phyloP scores from a whole-genome alignment of 2,888 invertebrate genomes.

The Punctoribates punctum region DNA sequence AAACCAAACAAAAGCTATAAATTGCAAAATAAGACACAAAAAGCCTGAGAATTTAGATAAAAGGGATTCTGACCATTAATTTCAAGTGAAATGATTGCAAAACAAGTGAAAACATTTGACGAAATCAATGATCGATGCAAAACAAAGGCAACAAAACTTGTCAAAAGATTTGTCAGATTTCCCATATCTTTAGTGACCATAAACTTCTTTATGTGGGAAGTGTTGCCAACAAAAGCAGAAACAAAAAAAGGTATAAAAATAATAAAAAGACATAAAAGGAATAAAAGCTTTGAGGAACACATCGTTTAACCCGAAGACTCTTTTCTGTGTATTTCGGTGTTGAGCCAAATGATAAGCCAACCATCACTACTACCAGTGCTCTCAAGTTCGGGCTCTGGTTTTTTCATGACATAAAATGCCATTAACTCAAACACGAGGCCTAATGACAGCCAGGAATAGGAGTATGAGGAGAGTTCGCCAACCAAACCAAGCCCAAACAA shows the following conservation, averaged over 20 bases:
- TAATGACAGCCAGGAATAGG: neutral
- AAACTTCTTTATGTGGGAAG: neutral
- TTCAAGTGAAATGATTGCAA: too few species aligned
- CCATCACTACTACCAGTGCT: neutral
- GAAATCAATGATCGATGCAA: too few species aligned
- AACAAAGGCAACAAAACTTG: too few species aligned
- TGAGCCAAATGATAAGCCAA: slow-evolving; percentile 8
- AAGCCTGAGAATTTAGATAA: too few species aligned
- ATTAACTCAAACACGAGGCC: neutral
- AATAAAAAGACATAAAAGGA: neutral
- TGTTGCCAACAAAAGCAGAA: neutral
- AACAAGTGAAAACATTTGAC: too few species aligned
- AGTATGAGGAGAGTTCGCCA: neutral
- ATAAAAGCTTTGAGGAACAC: neutral
- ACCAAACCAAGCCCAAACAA: neutral
- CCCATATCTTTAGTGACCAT: too few species aligned
- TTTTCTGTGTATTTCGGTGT: neutral
- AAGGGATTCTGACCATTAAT: too few species aligned
- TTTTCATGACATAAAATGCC: neutral
- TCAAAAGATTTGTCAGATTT: too few species aligned
- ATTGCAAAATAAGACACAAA: too few species aligned
- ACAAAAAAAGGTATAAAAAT: neutral
- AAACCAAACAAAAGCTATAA: too few species aligned
- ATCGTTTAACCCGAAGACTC: neutral
- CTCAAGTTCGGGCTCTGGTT: neutral